Evolutionary conservation across 2,888 invertebrate genomes (phyloP), one percentile per base, ranked within the genome.

Genomic region (Halictus ligatus): DNA sequence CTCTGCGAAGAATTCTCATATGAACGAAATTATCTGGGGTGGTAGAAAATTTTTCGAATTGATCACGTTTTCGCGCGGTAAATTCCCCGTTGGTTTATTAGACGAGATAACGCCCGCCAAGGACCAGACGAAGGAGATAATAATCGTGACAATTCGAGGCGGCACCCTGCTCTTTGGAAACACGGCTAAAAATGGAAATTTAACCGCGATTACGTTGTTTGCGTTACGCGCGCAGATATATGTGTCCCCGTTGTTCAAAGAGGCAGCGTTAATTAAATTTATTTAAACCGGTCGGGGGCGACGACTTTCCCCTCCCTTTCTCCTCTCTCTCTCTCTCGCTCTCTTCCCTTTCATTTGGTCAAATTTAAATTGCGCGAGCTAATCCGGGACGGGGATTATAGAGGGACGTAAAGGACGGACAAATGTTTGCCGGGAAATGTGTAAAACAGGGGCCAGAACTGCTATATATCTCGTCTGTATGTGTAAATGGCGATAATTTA

Each of bases 1-100:
- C 88, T 92, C 89, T 75, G 73, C 86, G 84, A 93, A 92, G 94
- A 93, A 94, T 94, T 94, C 87, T 92, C 89, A 93, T 94, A 93
- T 93, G 90, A 91, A 88, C 13, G 87, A 69, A 74, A 69, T 50
- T n/a, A 48, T 58, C 73, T 46, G 46, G 35, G 48, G 50, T 0
- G 2, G 54, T 10, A 69, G 21, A 71, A 48, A 71, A 80, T 86
- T 86, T 83, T 81, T 81, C 69, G 46, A 76, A 81, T 75, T 58
- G 75, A 81, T 35, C 60, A 5, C 54, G 1, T 21, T 29, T 40
- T 40, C 73, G 35, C 73, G 46, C 35, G 78, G 71, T 15, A 67
- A 84, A 84, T 85, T 67, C 74, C 74, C 18, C 21, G 58, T 60
- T n/a, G 75, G 77, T 75, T 80, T 74, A 76, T 85, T 77, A 77